These are phyloP conservation scores for Rhabdomys pumilio DNA, from an alignment of 2,797 vertebrate species.

Conservation along the genomic window DNA sequence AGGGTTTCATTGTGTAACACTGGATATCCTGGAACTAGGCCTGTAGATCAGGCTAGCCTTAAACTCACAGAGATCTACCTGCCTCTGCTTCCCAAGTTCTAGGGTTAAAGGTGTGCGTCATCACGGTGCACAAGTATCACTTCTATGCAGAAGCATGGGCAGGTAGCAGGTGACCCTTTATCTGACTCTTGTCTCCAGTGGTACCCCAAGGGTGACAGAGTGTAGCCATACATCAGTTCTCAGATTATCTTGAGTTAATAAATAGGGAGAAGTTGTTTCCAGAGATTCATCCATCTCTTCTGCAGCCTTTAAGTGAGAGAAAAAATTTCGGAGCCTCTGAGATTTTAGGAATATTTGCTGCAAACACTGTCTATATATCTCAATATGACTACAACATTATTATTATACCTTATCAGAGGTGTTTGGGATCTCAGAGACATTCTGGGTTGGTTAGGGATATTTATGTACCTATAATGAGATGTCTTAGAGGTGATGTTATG, in stretches of 20 bases:
- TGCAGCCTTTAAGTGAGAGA: neutral
- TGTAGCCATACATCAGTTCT: neutral
- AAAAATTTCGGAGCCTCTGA: conserved; percentile 6
- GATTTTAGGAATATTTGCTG: conserved; percentile 18
- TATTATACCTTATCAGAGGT: neutral
- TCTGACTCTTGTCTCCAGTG: neutral
- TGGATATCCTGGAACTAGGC: neutral
- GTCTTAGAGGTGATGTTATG: neutral
- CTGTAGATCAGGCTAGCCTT: neutral
- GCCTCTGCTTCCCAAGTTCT: neutral
- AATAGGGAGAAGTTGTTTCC: neutral
- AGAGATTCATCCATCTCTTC: neutral
- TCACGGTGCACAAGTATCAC: neutral
- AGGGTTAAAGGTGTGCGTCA: neutral
- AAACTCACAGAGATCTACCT: neutral
- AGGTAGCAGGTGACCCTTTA: neutral
- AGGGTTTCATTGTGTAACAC: neutral
- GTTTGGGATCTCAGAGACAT: neutral
- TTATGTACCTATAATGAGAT: neutral
- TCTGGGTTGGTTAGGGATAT: neutral
- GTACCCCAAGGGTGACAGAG: neutral
- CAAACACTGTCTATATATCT: neutral
- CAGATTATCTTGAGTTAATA: neutral
- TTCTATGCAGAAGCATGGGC: neutral
- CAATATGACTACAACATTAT: neutral